A percentile compares a stretch with the other conserved stretches of the same genome.
These are phyloP conservation scores for Parotocinclus haroldoi DNA, from an alignment of 2,797 vertebrate genomes.

Conservation along the genomic window DNA sequence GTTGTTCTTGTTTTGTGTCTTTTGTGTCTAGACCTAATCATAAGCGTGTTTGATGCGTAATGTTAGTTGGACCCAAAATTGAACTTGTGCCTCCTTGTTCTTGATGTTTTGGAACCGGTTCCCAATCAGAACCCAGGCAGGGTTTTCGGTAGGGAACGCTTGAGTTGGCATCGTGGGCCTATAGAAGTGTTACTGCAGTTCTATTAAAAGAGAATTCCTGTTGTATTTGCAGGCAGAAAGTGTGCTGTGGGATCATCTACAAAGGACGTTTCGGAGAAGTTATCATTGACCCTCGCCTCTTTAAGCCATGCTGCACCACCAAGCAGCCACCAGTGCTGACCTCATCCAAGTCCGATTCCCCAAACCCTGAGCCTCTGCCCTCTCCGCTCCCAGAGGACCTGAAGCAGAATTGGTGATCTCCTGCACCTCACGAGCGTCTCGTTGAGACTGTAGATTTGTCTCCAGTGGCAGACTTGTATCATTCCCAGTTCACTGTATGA, in stretches of 20 bases:
- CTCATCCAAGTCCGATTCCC: conserved; percentile 57
- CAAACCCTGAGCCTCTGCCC: conserved; percentile 50
- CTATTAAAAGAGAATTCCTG: too few relatives aligned
- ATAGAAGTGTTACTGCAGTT: too few relatives aligned
- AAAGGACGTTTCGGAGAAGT: conserved; percentile 82
- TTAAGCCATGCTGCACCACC: conserved; percentile 80
- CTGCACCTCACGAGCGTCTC: conserved; percentile 54
- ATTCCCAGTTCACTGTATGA: conserved; percentile 52
- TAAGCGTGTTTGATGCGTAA: too few relatives aligned
- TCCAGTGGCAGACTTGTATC: conserved; percentile 81
- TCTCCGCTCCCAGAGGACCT: conserved; percentile 54
- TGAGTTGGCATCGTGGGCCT: too few relatives aligned
- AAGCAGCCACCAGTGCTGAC: conserved; percentile 69
- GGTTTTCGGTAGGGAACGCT: too few relatives aligned
- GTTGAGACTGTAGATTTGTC: conserved; percentile 70
- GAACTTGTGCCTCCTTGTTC: too few relatives aligned
- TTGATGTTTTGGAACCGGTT: too few relatives aligned
- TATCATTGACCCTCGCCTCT: conserved; percentile 79
- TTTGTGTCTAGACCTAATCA: too few relatives aligned
- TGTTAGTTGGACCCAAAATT: too few relatives aligned
- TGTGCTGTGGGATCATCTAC: conserved; percentile 81
- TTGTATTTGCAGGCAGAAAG: conserved; percentile 68
- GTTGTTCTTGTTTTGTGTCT: too few relatives aligned
- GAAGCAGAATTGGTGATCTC: conserved; percentile 73
- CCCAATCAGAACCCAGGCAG: too few relatives aligned